Conservation (phyloP, 2,888 invertebrate species). For the Ptilodon capucinus region DNA sequence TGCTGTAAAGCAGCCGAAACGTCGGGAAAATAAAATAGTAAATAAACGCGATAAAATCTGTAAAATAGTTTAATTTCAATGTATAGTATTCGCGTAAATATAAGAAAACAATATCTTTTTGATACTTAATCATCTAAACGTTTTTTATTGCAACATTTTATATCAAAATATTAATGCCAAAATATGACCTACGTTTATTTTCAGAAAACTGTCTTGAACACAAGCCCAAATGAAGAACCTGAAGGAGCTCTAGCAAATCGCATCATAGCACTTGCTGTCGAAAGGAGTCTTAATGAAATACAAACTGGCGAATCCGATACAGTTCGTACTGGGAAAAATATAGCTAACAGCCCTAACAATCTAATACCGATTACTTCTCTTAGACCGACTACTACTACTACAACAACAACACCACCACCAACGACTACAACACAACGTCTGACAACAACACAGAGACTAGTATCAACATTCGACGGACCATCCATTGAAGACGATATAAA, state of each 20-base stretch:
- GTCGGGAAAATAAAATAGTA: no score
- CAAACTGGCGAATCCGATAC: constrained; percentile 52
- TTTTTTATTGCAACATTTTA: no score
- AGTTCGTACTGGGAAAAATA: constrained; percentile 56
- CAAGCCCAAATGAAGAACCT: constrained; percentile 64
- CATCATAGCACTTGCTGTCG: constrained; percentile 80
- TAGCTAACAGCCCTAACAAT: constrained; percentile 47
- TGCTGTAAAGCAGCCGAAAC: no score
- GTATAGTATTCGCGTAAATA: no score
- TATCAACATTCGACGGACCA: constrained; percentile 42
- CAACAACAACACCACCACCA: constrained; percentile 46
- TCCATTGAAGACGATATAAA: constrained; percentile 75
- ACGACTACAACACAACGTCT: constrained; percentile 42
- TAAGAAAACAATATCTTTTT: no score
- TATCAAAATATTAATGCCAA: background rate
- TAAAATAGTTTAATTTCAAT: no score
- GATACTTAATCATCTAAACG: no score
- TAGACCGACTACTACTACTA: constrained; percentile 46
- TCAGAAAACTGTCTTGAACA: constrained; percentile 74
- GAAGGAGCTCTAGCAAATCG: constrained; percentile 78
- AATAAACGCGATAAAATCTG: no score
- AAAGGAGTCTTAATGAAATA: constrained; percentile 74
- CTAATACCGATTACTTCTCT: constrained; percentile 46
- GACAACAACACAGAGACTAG: constrained; percentile 53
- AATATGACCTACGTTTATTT: constrained; percentile 18